Conservation (phyloP, 1,140 invertebrate species). For the Piezodorus guildinii region DNA sequence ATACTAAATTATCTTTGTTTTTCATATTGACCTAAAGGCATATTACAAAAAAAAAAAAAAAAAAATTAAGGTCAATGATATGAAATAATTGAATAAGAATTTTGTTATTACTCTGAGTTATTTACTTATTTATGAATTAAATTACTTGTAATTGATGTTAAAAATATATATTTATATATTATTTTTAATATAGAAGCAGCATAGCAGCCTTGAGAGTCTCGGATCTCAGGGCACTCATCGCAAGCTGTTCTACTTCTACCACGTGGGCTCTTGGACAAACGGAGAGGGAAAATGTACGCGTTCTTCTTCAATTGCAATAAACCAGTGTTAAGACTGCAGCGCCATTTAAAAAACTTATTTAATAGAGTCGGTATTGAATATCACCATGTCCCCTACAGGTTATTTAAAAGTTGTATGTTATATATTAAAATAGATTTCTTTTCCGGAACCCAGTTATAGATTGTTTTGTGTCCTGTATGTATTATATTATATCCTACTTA, state of each 20-base stretch:
- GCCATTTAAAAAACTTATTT: slow-evolving; percentile 9
- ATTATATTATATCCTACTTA: no score
- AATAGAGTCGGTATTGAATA: slow-evolving; percentile 18
- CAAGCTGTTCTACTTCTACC: neutral
- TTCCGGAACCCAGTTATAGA: neutral
- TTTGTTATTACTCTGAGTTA: no score
- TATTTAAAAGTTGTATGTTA: neutral
- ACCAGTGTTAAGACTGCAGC: slow-evolving; percentile 2
- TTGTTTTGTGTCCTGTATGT: neutral
- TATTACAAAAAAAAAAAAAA: no score
- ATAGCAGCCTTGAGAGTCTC: slow-evolving; percentile 6
- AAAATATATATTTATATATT: no score
- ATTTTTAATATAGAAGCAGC: neutral
- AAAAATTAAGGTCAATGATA: no score
- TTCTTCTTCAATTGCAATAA: neutral
- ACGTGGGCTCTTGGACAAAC: neutral
- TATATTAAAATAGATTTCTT: slow-evolving; percentile 1
- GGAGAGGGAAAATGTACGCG: neutral
- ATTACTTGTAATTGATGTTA: no score
- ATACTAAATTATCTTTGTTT: no score
- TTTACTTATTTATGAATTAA: no score
- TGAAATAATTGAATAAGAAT: no score
- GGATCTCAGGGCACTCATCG: neutral
- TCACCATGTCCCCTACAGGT: slow-evolving; percentile 17
- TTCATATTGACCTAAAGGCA: no score